Conservation (phyloP, 1,140 invertebrate species). For the Drosophila subpulchrella region DNA sequence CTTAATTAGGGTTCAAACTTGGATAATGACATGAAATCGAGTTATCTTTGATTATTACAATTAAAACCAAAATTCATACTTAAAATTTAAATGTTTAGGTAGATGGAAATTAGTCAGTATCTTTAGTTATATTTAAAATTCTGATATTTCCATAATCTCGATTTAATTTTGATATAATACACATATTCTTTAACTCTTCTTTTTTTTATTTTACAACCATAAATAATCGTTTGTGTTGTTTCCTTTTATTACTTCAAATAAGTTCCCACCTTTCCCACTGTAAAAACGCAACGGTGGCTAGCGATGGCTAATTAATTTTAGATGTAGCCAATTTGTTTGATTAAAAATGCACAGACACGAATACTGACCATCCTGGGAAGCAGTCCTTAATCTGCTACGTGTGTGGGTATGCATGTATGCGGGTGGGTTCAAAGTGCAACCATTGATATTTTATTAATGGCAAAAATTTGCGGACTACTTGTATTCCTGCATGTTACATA, state of each 20-base stretch:
- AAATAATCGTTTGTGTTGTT: too few species aligned
- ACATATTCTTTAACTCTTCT: too few species aligned
- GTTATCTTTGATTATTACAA: too few species aligned
- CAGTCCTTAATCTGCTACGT: constrained; percentile 28
- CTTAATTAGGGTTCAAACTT: too few species aligned
- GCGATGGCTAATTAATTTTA: constrained; percentile 75
- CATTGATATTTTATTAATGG: constrained; percentile 70
- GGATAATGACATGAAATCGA: too few species aligned
- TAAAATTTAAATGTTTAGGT: too few species aligned
- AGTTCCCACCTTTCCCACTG: neutral
- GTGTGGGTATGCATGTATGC: constrained; percentile 6
- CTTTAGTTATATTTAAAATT: too few species aligned
- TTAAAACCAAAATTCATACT: too few species aligned
- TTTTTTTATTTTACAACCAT: too few species aligned
- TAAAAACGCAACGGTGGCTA: constrained; percentile 2
- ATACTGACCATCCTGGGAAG: constrained; percentile 13
- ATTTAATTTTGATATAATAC: too few species aligned
- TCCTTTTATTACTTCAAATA: neutral
- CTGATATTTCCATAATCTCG: too few species aligned
- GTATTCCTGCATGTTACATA: constrained; percentile 38
- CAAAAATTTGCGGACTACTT: constrained; percentile 53
- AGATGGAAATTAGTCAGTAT: too few species aligned
- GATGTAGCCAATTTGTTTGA: constrained; percentile 77
- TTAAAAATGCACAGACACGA: constrained; percentile 80
- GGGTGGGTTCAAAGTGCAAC: constrained; percentile 22